Conservation (phyloP, 37 sponge, comb jelly and placozoan species). For the Halichondria panicea region DNA sequence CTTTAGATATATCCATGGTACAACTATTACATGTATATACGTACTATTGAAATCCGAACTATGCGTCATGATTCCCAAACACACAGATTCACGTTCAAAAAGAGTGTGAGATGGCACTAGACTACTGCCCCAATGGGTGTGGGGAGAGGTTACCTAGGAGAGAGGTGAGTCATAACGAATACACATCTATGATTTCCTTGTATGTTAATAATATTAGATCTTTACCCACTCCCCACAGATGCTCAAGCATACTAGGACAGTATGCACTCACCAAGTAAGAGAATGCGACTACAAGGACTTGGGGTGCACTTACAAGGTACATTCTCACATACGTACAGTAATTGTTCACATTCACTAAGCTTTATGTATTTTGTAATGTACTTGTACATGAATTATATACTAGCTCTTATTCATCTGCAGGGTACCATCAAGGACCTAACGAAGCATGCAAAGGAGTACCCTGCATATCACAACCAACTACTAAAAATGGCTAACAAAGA, state of each 20-base stretch:
- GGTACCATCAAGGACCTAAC: slow-evolving; percentile 18
- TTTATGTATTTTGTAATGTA: neutral
- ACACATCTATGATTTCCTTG: neutral
- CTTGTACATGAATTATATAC: too few species aligned
- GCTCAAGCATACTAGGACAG: neutral
- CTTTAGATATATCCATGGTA: too few species aligned
- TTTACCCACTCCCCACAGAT: neutral
- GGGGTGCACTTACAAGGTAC: slow-evolving; percentile 39
- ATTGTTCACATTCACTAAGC: neutral
- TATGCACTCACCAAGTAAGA: slow-evolving; percentile 5
- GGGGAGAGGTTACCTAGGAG: slow-evolving; percentile 49
- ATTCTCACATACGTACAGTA: neutral
- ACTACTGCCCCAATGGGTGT: slow-evolving; percentile 50
- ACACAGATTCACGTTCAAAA: slow-evolving; percentile 39
- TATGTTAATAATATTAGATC: neutral
- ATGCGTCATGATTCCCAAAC: neutral
- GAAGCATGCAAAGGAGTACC: slow-evolving; percentile 22
- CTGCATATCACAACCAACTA: slow-evolving; percentile 20
- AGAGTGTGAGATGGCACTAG: slow-evolving; percentile 30
- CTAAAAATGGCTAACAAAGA: neutral
- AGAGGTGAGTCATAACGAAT: slow-evolving; percentile 28
- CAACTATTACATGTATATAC: too few species aligned
- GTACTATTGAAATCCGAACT: neutral
- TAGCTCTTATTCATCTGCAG: slow-evolving; percentile 10
- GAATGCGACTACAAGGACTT: slow-evolving; percentile 21